These are phyloP conservation scores for Himalopsyche kuldschensis DNA, from an alignment of 2,888 invertebrate genomes.

Conservation along the genomic window DNA sequence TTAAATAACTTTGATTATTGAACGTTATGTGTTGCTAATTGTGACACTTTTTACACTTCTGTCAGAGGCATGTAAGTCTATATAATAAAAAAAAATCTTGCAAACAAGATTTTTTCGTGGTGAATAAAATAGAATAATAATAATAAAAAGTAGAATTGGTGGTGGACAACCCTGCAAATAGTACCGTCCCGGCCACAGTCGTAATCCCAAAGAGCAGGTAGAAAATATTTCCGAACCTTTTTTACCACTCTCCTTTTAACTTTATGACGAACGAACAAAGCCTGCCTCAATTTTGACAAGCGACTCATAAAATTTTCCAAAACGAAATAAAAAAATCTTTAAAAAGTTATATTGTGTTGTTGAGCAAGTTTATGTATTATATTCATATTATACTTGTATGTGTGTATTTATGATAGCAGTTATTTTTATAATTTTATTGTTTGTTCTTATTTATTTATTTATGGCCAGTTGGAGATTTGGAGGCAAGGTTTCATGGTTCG, in stretches of 20 bases:
- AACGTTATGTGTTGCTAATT: too few relatives aligned
- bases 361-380: conserved; percentile 21
- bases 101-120: too few relatives aligned
- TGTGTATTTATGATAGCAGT: conserved; percentile 21
- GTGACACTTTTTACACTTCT: too few relatives aligned
- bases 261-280: conserved; percentile 38
- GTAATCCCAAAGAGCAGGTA: conserved; percentile 28
- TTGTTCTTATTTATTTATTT: conserved; percentile 24
- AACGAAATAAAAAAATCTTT: conserved; percentile 9
- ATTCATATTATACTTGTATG: not conserved
- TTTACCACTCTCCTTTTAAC: conserved; percentile 19
- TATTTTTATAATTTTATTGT: conserved; percentile 24
- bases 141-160: too few relatives aligned
- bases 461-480: conserved; percentile 3
- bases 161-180: conserved; percentile 7
- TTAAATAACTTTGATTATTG: too few relatives aligned
- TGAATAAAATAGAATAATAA: too few relatives aligned
- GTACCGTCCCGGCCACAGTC: not conserved
- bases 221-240: conserved; percentile 31
- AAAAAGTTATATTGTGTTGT: conserved; percentile 18
- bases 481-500: not conserved
- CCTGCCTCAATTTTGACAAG: conserved; percentile 35
- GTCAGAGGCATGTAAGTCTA: too few relatives aligned
- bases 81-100: too few relatives aligned
- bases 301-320: conserved; percentile 20